These are phyloP conservation scores for Misgurnus mizolepis DNA, from an alignment of 2,113 vertebrate genomes.

Conservation along the genomic window DNA sequence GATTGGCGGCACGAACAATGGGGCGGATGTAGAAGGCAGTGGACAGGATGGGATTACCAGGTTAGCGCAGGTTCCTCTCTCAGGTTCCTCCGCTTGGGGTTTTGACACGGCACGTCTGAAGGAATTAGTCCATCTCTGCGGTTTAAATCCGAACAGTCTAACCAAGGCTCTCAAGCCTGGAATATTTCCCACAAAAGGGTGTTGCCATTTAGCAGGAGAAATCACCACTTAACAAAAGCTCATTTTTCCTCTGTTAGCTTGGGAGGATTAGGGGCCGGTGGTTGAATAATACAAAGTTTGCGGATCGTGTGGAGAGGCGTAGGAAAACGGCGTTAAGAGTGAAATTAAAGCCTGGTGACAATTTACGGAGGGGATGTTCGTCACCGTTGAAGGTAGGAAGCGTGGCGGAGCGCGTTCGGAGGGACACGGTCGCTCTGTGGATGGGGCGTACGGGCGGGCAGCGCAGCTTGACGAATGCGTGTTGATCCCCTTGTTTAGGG, in stretches of 20 bases:
- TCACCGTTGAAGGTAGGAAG: conserved; percentile 62
- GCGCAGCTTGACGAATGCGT: conserved; percentile 70
- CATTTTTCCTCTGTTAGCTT: conserved; percentile 79
- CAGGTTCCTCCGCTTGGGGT: conserved; percentile 37
- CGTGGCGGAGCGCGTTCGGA: conserved; percentile 40
- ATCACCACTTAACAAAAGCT: conserved; percentile 78
- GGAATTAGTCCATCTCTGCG: conserved; percentile 62
- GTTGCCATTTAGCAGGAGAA: conserved; percentile 69
- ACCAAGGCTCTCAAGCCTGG: conserved; percentile 63
- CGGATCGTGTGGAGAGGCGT: conserved; percentile 56
- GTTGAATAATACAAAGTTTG: conserved; percentile 67
- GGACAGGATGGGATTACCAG: conserved; percentile 68
- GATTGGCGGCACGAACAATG: conserved; percentile 54
- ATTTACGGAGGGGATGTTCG: conserved; percentile 64
- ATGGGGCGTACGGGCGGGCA: conserved; percentile 57
- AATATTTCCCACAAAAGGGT: conserved; percentile 59
- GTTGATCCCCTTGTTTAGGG: conserved; percentile 76
- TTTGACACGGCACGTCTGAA: conserved; percentile 53
- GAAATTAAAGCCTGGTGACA: conserved; percentile 78
- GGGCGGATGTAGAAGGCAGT: conserved; percentile 47
- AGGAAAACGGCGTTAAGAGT: conserved; percentile 60
- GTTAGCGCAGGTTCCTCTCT: conserved; percentile 51
- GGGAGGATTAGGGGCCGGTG: conserved; percentile 70
- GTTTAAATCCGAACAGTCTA: conserved; percentile 51
- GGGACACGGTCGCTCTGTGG: conserved; percentile 29